Evolutionary conservation across 2,113 vertebrate species (phyloP).

Genomic region (Osmerus eperlanus): DNA sequence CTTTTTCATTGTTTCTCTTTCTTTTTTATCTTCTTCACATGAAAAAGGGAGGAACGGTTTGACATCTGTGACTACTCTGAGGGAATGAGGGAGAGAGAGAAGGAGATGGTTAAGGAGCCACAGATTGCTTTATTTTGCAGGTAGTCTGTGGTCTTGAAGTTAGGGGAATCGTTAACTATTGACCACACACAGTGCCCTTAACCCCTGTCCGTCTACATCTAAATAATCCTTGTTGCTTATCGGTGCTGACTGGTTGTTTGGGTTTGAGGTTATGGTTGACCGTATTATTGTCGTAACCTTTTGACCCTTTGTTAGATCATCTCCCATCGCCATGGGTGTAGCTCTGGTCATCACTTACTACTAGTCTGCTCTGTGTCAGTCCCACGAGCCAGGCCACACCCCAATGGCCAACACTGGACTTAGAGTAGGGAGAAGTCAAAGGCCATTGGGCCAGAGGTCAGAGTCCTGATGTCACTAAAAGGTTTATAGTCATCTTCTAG

Average conservation of each 20-base stretch:
- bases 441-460: background rate
- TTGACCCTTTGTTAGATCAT: slow-evolving; percentile 1
- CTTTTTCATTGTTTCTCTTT: background rate
- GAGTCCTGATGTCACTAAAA: background rate
- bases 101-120: background rate
- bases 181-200: background rate
- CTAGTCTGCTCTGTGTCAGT: background rate
- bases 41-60: background rate
- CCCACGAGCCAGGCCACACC: background rate
- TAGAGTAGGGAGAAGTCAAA: background rate
- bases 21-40: background rate
- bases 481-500: background rate
- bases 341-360: background rate
- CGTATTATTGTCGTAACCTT: slow-evolving; percentile 15
- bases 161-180: background rate
- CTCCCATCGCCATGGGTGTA: background rate
- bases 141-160: background rate
- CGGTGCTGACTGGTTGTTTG: background rate
- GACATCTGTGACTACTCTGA: background rate
- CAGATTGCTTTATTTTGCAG: too few species aligned
- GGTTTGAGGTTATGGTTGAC: background rate
- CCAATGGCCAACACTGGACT: background rate
- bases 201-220: background rate
- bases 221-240: background rate
- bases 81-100: background rate